phyloP scores from a whole-genome alignment of 1,140 invertebrate species.

The Antheraea mylitta region DNA sequence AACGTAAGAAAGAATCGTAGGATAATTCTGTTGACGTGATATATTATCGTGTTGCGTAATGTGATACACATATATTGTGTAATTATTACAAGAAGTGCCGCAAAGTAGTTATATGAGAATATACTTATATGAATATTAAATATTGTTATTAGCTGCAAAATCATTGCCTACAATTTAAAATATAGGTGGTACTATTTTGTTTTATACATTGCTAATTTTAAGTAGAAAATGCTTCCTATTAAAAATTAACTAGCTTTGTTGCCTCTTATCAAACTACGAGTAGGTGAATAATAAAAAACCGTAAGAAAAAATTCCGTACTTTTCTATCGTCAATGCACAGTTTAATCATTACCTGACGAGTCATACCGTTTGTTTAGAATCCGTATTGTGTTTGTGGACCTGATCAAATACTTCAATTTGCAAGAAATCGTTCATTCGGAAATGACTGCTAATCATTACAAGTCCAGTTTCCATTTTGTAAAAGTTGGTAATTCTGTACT shows the following conservation, averaged over 20 bases:
- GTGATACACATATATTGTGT: neutral
- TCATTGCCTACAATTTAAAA: too few species aligned
- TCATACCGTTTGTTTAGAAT: neutral
- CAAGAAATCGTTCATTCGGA: neutral
- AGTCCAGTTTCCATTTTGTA: neutral
- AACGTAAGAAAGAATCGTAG: neutral
- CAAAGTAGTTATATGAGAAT: neutral
- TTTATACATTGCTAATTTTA: too few species aligned
- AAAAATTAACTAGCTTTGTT: too few species aligned
- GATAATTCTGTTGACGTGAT: neutral
- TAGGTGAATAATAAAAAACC: neutral
- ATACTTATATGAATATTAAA: too few species aligned
- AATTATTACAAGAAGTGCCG: neutral
- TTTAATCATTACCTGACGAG: neutral
- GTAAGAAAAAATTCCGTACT: neutral
- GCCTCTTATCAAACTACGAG: neutral
- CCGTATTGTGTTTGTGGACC: neutral
- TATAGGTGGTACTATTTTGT: too few species aligned
- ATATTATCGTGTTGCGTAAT: neutral
- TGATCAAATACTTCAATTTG: constrained; percentile 3
- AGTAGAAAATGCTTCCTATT: too few species aligned
- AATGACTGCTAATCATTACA: neutral
- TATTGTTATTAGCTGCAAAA: too few species aligned
- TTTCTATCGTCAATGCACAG: neutral
- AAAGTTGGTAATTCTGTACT: neutral